These are phyloP conservation scores for Cinclus mexicanus DNA, from an alignment of 2,113 vertebrate genomes.

Conservation along the genomic window DNA sequence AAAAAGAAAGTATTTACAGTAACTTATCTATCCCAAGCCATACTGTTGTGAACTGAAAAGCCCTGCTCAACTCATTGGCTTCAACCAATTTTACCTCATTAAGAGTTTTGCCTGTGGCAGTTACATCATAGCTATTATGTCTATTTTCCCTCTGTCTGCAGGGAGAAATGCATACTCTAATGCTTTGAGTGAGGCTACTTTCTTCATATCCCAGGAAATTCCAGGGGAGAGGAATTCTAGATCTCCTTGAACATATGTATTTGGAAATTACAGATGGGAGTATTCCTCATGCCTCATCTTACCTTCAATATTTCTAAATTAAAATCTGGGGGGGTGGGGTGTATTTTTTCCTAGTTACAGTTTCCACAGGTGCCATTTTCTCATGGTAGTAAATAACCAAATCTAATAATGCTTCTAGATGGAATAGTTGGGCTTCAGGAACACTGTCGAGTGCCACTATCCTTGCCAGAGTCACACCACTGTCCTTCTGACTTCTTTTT, in stretches of 20 bases:
- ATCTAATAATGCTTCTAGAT: not conserved
- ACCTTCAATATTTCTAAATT: not conserved
- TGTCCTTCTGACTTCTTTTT: not conserved
- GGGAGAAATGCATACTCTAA: not conserved
- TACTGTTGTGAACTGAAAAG: not conserved
- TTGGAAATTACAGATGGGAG: not conserved
- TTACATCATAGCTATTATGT: not conserved
- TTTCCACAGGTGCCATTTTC: not conserved
- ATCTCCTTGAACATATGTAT: not conserved
- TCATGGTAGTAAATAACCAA: not conserved
- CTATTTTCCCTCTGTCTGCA: not conserved
- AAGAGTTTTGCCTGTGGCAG: not conserved
- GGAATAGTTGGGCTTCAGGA: not conserved
- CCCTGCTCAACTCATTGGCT: not conserved
- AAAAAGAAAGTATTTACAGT: not conserved
- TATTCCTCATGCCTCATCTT: not conserved
- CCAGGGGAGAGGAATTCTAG: not conserved
- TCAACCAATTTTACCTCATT: not conserved
- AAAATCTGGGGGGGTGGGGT: not conserved
- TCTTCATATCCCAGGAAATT: not conserved
- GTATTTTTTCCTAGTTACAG: not conserved
- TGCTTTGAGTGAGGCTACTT: not conserved
- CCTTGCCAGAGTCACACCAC: not conserved
- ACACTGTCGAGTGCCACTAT: not conserved
- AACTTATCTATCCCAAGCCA: not conserved